Percentiles rank a stretch among this genome's conserved stretches.
Conservation (phyloP, 1,140 invertebrate species). For the Drosophila leontia region DNA sequence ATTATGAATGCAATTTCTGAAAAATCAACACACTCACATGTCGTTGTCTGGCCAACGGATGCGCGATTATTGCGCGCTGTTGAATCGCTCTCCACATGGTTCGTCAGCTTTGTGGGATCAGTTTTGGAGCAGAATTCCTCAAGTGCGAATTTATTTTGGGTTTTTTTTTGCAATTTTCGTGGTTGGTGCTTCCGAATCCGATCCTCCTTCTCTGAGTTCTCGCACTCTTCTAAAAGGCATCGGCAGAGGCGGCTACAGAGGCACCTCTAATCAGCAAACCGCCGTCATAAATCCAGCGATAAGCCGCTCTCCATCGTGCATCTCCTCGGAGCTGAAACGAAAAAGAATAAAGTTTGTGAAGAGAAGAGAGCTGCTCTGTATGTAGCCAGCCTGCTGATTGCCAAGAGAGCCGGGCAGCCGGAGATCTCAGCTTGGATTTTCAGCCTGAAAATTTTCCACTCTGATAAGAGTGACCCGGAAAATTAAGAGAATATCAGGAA, state of each 20-base stretch:
- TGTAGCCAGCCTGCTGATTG: slow-evolving; percentile 1
- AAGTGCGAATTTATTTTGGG: slow-evolving; percentile 10
- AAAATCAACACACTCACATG: slow-evolving; percentile 68
- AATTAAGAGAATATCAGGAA: slow-evolving; percentile 23
- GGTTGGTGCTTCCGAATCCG: not conserved
- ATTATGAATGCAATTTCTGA: slow-evolving; percentile 6
- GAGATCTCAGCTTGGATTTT: slow-evolving; percentile 32
- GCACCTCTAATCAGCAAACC: slow-evolving; percentile 70
- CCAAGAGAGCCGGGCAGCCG: slow-evolving; percentile 21
- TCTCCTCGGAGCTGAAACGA: slow-evolving; percentile 43
- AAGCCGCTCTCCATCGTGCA: slow-evolving; percentile 40
- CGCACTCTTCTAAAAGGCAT: slow-evolving; percentile 60
- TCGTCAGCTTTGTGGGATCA: slow-evolving; percentile 19
- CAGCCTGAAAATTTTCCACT: slow-evolving; percentile 68
- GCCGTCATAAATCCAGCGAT: slow-evolving; percentile 48
- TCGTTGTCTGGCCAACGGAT: slow-evolving; percentile 61
- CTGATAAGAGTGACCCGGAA: slow-evolving; percentile 31
- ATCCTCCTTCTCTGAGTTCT: slow-evolving; percentile 69
- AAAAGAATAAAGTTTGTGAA: slow-evolving; percentile 23
- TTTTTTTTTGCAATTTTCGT: slow-evolving; percentile 2
- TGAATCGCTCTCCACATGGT: slow-evolving; percentile 61
- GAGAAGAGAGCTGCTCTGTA: slow-evolving; percentile 17
- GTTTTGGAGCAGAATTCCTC: slow-evolving; percentile 30
- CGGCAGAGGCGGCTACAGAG: slow-evolving; percentile 26
- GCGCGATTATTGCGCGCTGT: slow-evolving; percentile 62